Percentiles rank a stretch among this genome's conserved stretches.
These are phyloP conservation scores for Pangasianodon hypophthalmus DNA, from an alignment of 2,113 vertebrate genomes.

Conservation along the genomic window DNA sequence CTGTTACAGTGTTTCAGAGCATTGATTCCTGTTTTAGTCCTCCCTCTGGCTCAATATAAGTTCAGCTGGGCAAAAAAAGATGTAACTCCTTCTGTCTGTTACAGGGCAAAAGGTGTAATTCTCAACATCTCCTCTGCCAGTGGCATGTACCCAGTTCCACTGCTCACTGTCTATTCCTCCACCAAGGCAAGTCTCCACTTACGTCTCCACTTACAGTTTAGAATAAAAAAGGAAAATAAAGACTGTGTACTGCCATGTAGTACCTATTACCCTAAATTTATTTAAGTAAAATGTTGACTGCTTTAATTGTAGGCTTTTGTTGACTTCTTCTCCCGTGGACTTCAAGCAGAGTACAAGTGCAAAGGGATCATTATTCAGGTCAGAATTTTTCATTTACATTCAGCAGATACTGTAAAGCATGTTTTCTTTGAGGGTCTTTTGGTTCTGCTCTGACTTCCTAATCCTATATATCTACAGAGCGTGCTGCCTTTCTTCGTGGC, in stretches of 20 bases:
- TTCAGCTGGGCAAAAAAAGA: not conserved
- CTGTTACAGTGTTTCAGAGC: conserved; percentile 27
- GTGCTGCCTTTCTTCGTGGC: conserved; percentile 87
- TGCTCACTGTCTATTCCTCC: conserved; percentile 88
- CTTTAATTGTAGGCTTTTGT: conserved; percentile 82
- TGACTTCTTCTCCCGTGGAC: conserved; percentile 89
- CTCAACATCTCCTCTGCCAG: conserved; percentile 89
- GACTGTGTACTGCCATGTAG: too few relatives aligned
- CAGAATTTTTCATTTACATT: conserved; percentile 53
- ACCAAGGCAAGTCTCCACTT: conserved; percentile 87
- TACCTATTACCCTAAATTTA: not conserved
- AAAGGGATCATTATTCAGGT: conserved; percentile 96
- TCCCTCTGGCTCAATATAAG: not conserved
- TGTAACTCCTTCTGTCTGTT: conserved; percentile 22
- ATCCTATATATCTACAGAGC: conserved; percentile 72
- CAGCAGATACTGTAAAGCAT: not conserved
- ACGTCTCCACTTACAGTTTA: too few relatives aligned
- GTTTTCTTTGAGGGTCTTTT: not conserved
- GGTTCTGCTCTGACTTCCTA: not conserved
- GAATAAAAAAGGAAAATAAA: not conserved
- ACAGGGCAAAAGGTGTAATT: conserved; percentile 82
- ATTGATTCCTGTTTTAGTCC: conserved; percentile 16
- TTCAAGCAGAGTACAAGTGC: conserved; percentile 87
- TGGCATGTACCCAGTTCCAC: conserved; percentile 79
- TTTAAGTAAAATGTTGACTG: not conserved